Percentiles rank a stretch among this genome's conserved stretches.
phyloP scores from a whole-genome alignment of 2,888 invertebrate genomes.

The Aleiodes testaceus region DNA sequence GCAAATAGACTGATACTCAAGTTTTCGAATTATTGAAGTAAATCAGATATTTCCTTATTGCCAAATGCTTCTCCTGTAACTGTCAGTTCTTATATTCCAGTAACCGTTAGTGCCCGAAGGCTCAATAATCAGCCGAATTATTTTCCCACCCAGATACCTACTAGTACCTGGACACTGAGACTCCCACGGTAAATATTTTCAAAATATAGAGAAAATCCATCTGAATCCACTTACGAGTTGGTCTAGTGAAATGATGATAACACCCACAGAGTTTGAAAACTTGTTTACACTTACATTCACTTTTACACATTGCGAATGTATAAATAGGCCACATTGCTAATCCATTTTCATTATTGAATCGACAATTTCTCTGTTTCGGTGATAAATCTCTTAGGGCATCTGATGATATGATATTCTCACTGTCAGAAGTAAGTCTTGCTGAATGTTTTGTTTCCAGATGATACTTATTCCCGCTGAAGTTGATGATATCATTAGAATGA shows the following conservation, averaged over 20 bases:
- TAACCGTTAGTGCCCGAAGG: too few species aligned
- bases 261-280: slow-evolving; percentile 80
- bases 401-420: slow-evolving; percentile 20
- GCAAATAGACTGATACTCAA: too few species aligned
- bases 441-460: background rate
- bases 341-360: slow-evolving; percentile 80
- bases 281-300: slow-evolving; percentile 81
- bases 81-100: too few species aligned
- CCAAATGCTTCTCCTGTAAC: too few species aligned
- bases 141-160: too few species aligned
- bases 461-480: background rate
- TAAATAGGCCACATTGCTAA: slow-evolving; percentile 81
- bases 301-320: slow-evolving; percentile 80
- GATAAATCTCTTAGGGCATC: slow-evolving; percentile 47
- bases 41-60: too few species aligned
- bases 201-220: background rate
- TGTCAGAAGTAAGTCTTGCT: background rate
- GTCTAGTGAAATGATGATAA: slow-evolving; percentile 83
- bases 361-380: slow-evolving; percentile 79
- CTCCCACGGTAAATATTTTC: too few species aligned
- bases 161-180: too few species aligned
- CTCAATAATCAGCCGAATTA: too few species aligned
- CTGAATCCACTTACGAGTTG: slow-evolving; percentile 74
- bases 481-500: background rate
- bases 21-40: too few species aligned